phyloP scores from a whole-genome alignment of 2,797 vertebrate genomes.

The Helarctos malayanus region DNA sequence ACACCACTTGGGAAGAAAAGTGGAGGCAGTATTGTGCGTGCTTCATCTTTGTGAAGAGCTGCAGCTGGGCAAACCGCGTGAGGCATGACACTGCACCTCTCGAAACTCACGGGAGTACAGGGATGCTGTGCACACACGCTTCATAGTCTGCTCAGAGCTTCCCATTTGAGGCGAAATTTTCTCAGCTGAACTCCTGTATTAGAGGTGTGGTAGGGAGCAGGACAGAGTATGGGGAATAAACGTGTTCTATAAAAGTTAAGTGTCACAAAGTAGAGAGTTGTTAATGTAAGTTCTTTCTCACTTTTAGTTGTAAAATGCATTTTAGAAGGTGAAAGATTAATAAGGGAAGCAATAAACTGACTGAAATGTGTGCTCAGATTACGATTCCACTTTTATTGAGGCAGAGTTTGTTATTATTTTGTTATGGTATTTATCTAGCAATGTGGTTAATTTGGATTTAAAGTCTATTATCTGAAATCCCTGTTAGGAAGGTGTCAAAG shows the following conservation, averaged over 20 bases:
- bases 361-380: conserved; percentile 68
- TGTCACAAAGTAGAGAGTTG: conserved; percentile 67
- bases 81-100: accelerated
- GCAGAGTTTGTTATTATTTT: conserved; percentile 62
- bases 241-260: conserved; percentile 57
- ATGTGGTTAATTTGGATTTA: conserved; percentile 64
- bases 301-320: conserved; percentile 68
- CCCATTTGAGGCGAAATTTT: not conserved
- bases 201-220: not conserved
- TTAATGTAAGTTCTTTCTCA: conserved; percentile 69
- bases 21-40: not conserved
- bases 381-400: conserved; percentile 54
- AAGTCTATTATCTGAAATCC: conserved; percentile 62
- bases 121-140: too few relatives aligned
- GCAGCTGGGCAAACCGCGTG: not conserved
- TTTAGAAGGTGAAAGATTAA: conserved; percentile 81
- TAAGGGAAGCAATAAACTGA: conserved; percentile 44
- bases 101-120: accelerated
- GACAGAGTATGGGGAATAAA: not conserved
- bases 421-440: conserved; percentile 57
- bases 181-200: not conserved
- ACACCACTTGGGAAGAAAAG: not conserved
- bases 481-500: conserved; percentile 52
- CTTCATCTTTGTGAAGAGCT: not conserved
- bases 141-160: not conserved